Conservation (phyloP, 1,140 invertebrate genomes). For the Halesus radiatus region DNA sequence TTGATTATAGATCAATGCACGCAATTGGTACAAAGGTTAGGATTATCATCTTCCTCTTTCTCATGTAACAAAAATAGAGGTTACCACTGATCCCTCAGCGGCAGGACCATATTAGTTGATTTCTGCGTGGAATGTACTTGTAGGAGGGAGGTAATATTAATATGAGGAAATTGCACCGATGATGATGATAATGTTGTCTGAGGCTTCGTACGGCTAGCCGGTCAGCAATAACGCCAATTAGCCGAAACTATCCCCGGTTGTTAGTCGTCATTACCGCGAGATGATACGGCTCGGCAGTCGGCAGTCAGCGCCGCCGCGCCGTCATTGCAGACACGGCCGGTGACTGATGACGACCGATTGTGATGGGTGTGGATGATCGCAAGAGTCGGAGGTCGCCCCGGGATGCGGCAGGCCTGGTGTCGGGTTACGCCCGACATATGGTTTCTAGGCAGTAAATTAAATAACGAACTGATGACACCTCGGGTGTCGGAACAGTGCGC, state of each 20-base stretch:
- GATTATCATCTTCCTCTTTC: too few species aligned
- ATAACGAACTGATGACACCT: conserved; percentile 38
- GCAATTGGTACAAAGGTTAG: too few species aligned
- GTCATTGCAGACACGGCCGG: background rate
- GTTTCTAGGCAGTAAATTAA: conserved; percentile 50
- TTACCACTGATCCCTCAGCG: too few species aligned
- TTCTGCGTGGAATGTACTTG: too few species aligned
- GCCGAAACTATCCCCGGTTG: background rate
- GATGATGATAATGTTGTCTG: too few species aligned
- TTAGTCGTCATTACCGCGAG: background rate
- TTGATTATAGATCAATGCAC: too few species aligned
- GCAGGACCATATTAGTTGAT: too few species aligned
- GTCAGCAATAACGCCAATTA: background rate
- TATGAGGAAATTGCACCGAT: too few species aligned
- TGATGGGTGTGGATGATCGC: conserved; percentile 22
- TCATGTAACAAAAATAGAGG: too few species aligned
- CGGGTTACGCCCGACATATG: conserved; percentile 49
- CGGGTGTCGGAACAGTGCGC: conserved; percentile 20
- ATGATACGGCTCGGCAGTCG: background rate
- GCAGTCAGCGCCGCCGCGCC: background rate
- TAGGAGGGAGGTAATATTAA: too few species aligned
- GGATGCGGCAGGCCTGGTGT: conserved; percentile 22
- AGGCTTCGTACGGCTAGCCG: too few species aligned
- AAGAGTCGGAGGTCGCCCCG: background rate
- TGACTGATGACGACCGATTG: background rate